A percentile compares a stretch with the other conserved stretches of the same genome.
These are phyloP conservation scores for Coendou prehensilis DNA, from an alignment of 2,797 vertebrate genomes.

Conservation along the genomic window DNA sequence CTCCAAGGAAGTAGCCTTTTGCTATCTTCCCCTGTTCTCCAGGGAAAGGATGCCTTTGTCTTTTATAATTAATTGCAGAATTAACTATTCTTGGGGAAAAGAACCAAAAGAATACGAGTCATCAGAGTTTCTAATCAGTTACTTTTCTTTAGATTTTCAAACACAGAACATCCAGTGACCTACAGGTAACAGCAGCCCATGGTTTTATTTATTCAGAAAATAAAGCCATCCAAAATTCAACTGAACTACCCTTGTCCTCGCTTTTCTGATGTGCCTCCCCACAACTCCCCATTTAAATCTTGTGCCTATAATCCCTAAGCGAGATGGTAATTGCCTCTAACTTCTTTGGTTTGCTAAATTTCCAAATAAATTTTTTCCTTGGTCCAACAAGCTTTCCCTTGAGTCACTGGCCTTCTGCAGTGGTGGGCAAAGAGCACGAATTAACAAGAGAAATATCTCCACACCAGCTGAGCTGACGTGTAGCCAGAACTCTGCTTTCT, in stretches of 20 bases:
- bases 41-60: not conserved
- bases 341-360: not conserved
- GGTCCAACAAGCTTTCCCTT: not conserved
- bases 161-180: not conserved
- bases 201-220: not conserved
- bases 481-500: conserved; percentile 15
- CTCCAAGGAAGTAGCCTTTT: not conserved
- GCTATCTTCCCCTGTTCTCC: not conserved
- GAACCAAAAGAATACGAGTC: not conserved
- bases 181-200: not conserved
- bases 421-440: not conserved
- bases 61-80: not conserved
- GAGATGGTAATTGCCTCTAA: not conserved
- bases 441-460: not conserved
- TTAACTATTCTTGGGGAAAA: not conserved
- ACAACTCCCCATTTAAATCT: not conserved
- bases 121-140: not conserved
- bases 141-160: not conserved
- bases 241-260: not conserved
- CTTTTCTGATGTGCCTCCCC: not conserved
- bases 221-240: not conserved
- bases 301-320: not conserved
- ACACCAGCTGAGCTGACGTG: not conserved
- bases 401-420: not conserved
- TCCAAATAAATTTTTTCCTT: not conserved